A percentile compares a stretch with the other conserved stretches of the same genome.
Conservation (phyloP, 2,797 vertebrate species). For the Echeneis naucrates region DNA sequence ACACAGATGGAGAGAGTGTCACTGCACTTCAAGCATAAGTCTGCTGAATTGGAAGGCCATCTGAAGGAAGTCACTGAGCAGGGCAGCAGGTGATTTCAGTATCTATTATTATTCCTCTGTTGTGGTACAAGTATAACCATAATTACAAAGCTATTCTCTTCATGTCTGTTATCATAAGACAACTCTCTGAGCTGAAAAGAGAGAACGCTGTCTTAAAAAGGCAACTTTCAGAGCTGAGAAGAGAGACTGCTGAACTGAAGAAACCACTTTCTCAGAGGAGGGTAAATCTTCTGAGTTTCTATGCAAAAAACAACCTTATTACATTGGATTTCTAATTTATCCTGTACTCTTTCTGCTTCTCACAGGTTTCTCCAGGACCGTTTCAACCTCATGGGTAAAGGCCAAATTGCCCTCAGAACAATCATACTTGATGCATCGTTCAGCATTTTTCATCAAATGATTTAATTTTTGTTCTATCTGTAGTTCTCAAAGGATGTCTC, state of each 20-base stretch:
- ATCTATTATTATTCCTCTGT: not conserved
- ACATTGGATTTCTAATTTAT: not conserved
- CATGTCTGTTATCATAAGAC: constrained; percentile 75
- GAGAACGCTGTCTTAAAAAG: constrained; percentile 88
- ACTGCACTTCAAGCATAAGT: constrained; percentile 84
- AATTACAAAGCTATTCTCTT: not conserved
- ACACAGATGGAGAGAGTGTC: constrained; percentile 86
- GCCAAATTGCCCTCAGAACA: not conserved
- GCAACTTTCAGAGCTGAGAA: constrained; percentile 81
- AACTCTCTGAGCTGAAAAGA: constrained; percentile 84
- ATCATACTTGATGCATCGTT: not conserved
- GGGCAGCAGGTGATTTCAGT: constrained; percentile 74
- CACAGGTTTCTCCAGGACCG: constrained; percentile 78
- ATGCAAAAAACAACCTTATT: no score
- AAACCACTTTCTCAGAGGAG: constrained; percentile 88
- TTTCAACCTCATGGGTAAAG: constrained; percentile 78
- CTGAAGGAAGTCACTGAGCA: constrained; percentile 83
- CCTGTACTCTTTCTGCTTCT: constrained; percentile 18
- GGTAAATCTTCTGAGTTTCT: constrained; percentile 70
- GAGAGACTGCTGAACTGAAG: constrained; percentile 87
- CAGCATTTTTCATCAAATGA: not conserved
- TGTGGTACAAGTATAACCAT: constrained; percentile 17
- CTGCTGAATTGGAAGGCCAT: constrained; percentile 81
- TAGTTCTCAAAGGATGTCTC: constrained; percentile 85
- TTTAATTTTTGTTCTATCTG: constrained; percentile 3